Percentiles rank a stretch among this genome's conserved stretches.
These are phyloP conservation scores for Eurytoma californica DNA, from an alignment of 2,888 invertebrate genomes.

Conservation along the genomic window DNA sequence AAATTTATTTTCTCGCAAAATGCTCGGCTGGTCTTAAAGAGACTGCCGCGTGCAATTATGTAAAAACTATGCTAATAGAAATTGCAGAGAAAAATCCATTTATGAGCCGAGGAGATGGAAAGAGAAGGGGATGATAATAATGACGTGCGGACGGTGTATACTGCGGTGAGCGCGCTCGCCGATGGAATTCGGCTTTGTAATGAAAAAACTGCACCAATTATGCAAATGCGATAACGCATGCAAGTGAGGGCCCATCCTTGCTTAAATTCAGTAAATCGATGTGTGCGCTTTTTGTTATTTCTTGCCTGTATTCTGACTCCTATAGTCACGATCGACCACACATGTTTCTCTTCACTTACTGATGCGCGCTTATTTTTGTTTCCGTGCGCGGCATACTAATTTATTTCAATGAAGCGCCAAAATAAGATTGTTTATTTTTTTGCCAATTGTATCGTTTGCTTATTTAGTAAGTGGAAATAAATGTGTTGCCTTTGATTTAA, in stretches of 20 bases:
- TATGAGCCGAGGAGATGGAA: conserved; percentile 59
- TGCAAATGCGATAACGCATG: conserved; percentile 68
- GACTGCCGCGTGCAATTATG: conserved; percentile 66
- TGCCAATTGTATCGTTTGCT: no score
- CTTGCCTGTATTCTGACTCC: conserved; percentile 2
- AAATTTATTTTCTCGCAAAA: conserved; percentile 68
- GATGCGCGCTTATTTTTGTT: no score
- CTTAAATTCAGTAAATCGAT: conserved; percentile 64
- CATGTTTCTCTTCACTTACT: no score
- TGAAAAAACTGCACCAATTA: conserved; percentile 69
- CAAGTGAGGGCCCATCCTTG: conserved; percentile 54
- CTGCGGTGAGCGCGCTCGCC: background rate
- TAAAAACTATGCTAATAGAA: conserved; percentile 73
- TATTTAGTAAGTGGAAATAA: no score
- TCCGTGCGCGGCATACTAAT: no score
- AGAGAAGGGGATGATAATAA: background rate
- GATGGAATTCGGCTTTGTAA: conserved; percentile 55
- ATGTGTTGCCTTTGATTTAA: no score
- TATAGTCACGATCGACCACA: no score
- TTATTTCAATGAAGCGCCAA: no score
- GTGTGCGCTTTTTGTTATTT: conserved; percentile 44
- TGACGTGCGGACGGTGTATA: no score
- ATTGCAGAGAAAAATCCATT: conserved; percentile 71
- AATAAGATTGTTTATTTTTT: no score
- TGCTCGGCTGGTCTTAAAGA: conserved; percentile 61